Evolutionary conservation across 2,113 vertebrate genomes (phyloP).

Genomic region (Petromus typicus): DNA sequence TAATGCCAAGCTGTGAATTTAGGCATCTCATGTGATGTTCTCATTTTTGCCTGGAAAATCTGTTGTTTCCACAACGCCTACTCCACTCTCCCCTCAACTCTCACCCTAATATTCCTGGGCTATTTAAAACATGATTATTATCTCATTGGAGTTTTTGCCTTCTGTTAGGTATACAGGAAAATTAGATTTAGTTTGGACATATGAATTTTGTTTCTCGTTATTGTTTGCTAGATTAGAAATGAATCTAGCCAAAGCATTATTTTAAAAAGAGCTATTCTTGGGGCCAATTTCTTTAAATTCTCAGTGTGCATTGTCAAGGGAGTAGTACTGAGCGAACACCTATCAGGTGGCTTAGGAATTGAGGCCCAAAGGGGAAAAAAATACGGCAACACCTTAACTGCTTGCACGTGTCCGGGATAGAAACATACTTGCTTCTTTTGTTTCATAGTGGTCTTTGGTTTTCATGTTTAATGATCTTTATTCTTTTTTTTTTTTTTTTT

Average conservation of each 20-base stretch:
- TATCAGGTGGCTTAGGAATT: conserved; percentile 51
- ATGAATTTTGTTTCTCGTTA: conserved; percentile 39
- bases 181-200: not conserved
- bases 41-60: conserved; percentile 22
- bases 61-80: conserved; percentile 21
- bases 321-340: conserved; percentile 13
- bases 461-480: not conserved
- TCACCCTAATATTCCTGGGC: not conserved
- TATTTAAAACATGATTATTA: not conserved
- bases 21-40: conserved; percentile 5
- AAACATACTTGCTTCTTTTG: not conserved
- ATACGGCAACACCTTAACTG: conserved; percentile 14
- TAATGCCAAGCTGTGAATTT: conserved; percentile 22
- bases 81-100: not conserved
- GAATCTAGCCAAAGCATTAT: not conserved
- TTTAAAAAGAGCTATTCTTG: conserved; percentile 40
- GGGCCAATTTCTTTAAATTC: conserved; percentile 32
- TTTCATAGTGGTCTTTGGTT: not conserved
- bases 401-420: conserved; percentile 42
- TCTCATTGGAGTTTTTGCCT: conserved; percentile 44
- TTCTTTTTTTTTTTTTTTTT: no score
- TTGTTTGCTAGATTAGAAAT: conserved; percentile 39
- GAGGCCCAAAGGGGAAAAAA: conserved; percentile 20
- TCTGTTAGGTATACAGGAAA: not conserved
- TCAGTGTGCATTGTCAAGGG: not conserved